Percentiles rank a stretch among this genome's conserved stretches.
These are phyloP conservation scores for Chymomyza costata DNA, from an alignment of 1,140 invertebrate genomes.

Conservation along the genomic window DNA sequence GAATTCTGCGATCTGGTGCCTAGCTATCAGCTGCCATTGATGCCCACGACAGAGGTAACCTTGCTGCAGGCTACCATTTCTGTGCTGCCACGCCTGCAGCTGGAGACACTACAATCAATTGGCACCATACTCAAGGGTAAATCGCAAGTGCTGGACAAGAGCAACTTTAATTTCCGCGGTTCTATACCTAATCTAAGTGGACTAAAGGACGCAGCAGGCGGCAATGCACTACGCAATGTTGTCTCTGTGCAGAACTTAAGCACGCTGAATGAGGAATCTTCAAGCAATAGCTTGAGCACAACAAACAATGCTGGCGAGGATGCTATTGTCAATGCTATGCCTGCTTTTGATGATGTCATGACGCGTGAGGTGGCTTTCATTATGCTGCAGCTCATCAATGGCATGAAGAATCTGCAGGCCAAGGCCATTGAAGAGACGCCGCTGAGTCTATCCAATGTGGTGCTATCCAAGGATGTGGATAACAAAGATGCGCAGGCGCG, in stretches of 20 bases:
- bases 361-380: conserved; percentile 81
- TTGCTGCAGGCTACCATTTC: conserved; percentile 84
- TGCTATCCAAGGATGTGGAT: conserved; percentile 77
- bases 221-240: conserved; percentile 54
- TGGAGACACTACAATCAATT: conserved; percentile 82
- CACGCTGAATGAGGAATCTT: conserved; percentile 61
- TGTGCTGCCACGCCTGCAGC: conserved; percentile 81
- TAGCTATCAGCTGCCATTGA: conserved; percentile 77
- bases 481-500: conserved; percentile 79
- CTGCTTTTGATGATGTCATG: conserved; percentile 73
- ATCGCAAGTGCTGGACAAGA: conserved; percentile 75
- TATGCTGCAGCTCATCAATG: conserved; percentile 87
- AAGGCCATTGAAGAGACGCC: conserved; percentile 87
- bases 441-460: conserved; percentile 78
- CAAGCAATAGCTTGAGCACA: conserved; percentile 22
- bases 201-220: conserved; percentile 32
- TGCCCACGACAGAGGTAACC: conserved; percentile 74
- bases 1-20: conserved; percentile 87
- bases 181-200: conserved; percentile 66
- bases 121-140: conserved; percentile 77
- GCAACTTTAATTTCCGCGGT: conserved; percentile 70
- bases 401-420: conserved; percentile 88
- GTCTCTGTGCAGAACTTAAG: conserved; percentile 69
- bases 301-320: conserved; percentile 42
- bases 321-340: conserved; percentile 43